Percentiles rank a stretch among this genome's conserved stretches.
phyloP scores from a whole-genome alignment of 2,888 invertebrate genomes.

The Cacoxenus indagator region DNA sequence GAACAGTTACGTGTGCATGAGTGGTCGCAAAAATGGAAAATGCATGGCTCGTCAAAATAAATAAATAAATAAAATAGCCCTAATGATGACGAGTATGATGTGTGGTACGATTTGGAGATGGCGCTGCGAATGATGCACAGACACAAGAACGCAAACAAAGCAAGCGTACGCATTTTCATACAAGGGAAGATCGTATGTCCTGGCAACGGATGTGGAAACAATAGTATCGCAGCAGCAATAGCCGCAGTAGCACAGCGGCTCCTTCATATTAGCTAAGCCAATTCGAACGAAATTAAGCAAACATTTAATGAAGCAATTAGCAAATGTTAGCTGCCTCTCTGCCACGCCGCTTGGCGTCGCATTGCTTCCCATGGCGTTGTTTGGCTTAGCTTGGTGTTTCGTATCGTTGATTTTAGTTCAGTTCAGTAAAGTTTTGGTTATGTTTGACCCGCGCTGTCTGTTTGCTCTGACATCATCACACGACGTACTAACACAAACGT shows the following conservation, averaged over 20 bases:
- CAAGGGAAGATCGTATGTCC: not conserved
- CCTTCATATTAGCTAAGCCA: constrained; percentile 41
- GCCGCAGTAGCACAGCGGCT: not conserved
- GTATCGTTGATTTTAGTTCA: not conserved
- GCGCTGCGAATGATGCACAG: no score
- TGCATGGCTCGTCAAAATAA: no score
- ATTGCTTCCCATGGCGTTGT: not conserved
- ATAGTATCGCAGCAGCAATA: not conserved
- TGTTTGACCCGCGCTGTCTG: not conserved
- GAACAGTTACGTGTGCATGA: no score
- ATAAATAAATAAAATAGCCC: no score
- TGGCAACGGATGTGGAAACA: not conserved
- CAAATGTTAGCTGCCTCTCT: constrained; percentile 45
- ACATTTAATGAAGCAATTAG: constrained; percentile 63
- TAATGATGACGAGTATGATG: no score
- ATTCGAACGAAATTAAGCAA: constrained; percentile 61
- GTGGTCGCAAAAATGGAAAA: no score
- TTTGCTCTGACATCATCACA: not conserved
- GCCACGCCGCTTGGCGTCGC: not conserved
- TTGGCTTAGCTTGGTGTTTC: not conserved
- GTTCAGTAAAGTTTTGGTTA: not conserved
- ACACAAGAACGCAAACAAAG: no score
- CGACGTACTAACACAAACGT: no score
- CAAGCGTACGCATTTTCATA: not conserved
- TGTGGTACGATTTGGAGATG: no score